These are phyloP conservation scores for Apteryx owenii DNA, from an alignment of 2,113 vertebrate species.

Conservation along the genomic window DNA sequence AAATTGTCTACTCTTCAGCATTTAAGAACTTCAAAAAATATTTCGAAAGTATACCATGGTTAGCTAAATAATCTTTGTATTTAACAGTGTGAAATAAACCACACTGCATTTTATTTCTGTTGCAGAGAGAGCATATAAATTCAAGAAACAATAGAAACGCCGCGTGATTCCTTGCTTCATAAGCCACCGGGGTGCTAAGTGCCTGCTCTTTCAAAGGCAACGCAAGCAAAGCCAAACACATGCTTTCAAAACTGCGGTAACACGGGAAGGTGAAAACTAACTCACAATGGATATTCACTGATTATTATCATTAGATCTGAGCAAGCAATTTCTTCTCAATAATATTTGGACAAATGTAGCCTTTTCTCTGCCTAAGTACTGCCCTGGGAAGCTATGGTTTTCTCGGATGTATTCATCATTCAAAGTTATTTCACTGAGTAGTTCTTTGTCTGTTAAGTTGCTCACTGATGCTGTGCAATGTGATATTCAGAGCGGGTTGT, in stretches of 20 bases:
- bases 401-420: neutral
- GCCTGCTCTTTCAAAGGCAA: neutral
- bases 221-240: neutral
- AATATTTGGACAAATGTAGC: neutral
- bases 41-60: neutral
- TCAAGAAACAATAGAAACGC: neutral
- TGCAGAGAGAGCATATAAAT: neutral
- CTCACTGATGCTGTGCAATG: neutral
- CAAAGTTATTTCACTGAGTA: neutral
- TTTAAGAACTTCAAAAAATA: neutral
- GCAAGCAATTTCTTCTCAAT: neutral
- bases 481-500: neutral
- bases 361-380: neutral
- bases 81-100: neutral
- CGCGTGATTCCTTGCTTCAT: neutral
- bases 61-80: neutral
- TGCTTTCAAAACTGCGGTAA: neutral
- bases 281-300: neutral
- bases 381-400: neutral
- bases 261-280: neutral
- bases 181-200: neutral
- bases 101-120: neutral
- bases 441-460: neutral
- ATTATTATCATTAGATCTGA: neutral
- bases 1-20: conserved; percentile 26